Evolutionary conservation across 2,888 invertebrate species (phyloP).

Genomic region (Allolobophora icterica): DNA sequence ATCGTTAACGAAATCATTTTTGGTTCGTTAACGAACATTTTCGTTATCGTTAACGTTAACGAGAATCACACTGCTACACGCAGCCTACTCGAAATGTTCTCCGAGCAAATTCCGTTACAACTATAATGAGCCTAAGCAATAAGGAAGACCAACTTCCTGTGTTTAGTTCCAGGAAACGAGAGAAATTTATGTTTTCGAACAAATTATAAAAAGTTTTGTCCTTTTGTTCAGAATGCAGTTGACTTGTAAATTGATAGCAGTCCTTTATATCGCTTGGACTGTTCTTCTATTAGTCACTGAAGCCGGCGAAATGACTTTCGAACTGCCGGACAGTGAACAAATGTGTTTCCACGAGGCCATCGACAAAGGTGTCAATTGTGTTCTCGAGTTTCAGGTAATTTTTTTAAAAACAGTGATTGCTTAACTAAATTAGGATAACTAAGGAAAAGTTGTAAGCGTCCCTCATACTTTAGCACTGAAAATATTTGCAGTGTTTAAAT

Average conservation of each 20-base stretch:
- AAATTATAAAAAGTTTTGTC: not conserved
- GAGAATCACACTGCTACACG: too few species aligned
- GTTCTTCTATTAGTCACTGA: not conserved
- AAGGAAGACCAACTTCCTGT: not conserved
- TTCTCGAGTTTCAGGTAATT: constrained; percentile 90
- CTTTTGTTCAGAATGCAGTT: not conserved
- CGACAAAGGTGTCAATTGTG: constrained; percentile 82
- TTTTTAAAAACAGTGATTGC: not conserved
- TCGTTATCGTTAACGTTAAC: too few species aligned
- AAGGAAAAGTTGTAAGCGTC: not conserved
- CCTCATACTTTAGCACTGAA: not conserved
- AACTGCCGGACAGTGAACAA: constrained; percentile 93
- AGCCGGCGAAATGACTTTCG: constrained; percentile 87
- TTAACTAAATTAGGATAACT: not conserved
- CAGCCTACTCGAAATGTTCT: not conserved
- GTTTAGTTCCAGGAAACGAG: not conserved
- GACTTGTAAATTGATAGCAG: not conserved
- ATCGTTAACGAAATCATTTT: too few species aligned
- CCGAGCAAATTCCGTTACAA: not conserved
- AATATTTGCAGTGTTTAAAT: not conserved
- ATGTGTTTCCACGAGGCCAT: constrained; percentile 97
- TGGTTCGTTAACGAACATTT: too few species aligned
- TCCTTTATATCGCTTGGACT: not conserved
- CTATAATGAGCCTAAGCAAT: not conserved
- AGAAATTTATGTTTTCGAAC: not conserved